Conservation (phyloP, 2,113 vertebrate genomes). For the Mus pahari region DNA sequence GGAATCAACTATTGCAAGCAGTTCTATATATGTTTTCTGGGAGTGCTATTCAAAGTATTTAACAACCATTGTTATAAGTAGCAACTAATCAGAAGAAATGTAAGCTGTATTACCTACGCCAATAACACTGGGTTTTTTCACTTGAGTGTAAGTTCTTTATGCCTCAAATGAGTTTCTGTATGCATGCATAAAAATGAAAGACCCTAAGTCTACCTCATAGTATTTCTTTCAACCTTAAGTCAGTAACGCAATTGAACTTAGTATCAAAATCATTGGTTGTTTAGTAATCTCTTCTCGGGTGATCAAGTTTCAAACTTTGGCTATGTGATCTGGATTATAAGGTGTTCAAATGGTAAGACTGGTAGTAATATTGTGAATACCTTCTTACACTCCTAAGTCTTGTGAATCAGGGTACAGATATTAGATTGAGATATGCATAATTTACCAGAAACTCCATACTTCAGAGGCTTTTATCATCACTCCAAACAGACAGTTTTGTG, state of each 20-base stretch:
- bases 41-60: slow-evolving; percentile 24
- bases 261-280: neutral
- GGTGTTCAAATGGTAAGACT: neutral
- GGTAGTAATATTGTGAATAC: neutral
- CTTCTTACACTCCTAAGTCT: neutral
- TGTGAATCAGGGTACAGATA: neutral
- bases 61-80: neutral
- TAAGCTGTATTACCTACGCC: neutral
- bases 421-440: neutral
- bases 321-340: neutral
- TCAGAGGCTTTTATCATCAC: neutral
- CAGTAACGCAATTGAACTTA: neutral
- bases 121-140: neutral
- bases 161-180: neutral
- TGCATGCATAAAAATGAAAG: neutral
- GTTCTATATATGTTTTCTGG: slow-evolving; percentile 2
- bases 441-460: neutral
- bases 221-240: slow-evolving; percentile 6
- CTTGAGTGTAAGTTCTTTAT: slow-evolving; percentile 11
- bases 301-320: neutral
- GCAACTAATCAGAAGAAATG: neutral
- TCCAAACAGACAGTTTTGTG: neutral
- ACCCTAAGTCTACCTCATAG: neutral
- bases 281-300: neutral
- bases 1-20: neutral